Base-by-base conservation (phyloP, 2,797 vertebrate species). In the Chelon auratus region DNA sequence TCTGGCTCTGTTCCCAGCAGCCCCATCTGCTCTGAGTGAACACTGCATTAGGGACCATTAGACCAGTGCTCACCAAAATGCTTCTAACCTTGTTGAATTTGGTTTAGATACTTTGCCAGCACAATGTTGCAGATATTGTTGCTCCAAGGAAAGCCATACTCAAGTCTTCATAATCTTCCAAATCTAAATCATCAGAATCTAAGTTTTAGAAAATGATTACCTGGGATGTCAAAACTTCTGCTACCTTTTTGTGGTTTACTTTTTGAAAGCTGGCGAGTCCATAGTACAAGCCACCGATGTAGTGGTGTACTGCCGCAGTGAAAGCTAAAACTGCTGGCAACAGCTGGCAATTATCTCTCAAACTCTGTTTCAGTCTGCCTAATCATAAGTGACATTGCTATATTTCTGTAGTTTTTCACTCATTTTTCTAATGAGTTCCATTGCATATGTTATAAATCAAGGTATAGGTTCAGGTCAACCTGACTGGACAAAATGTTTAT, bases 1-100 rank as follows among this genome's bases (percentile, higher is more conserved):
- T 75, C 81, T 92, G 91, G 90, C 89, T 81, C 67, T 3, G 76
- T 78, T 93, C 89, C 89, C 87, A 74, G 70, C 82, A 63, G 79
- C 78, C 89, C 92, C 92, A 94, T 94, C 90, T 94, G 91, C 90
- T 92, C 83, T 14, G 61, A 92, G 86, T 77, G 87, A 93, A 91
- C 81, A 73, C 80, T 56, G 67, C 89, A 90, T 93, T 90, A 93
- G 82, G 75, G 80, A 80, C 77, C 86, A 86, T 87, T 89, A 89
- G 76, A 37, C 39, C 40, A 2, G 15, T 7, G 54, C 82, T 81
- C 58, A 45, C 78, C 77, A 82, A 83, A 86, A 88, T 73, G 81
- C 75, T 55, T 75, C 82, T 79, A 87, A 86, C 81, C 71, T 78
- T 68, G 80, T 84, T 82, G 78, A 76, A 80, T 78, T 55, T 36